Conservation (phyloP, 2,797 vertebrate species). For the Mionectes olivaceus region DNA sequence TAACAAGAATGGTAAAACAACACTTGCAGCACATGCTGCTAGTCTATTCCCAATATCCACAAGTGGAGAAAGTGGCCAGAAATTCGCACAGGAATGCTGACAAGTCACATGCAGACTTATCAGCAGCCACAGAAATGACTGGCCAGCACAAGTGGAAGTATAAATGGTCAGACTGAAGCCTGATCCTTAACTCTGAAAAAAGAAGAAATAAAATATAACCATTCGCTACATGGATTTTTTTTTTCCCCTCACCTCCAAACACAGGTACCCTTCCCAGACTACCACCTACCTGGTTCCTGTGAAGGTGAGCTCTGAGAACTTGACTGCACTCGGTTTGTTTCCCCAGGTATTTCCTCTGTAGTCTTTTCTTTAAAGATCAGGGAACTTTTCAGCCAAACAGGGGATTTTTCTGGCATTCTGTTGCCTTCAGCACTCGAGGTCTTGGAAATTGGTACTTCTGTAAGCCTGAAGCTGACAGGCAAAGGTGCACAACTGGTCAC, state of each 20-base stretch:
- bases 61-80: background rate
- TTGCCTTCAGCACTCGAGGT: background rate
- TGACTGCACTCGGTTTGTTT: background rate
- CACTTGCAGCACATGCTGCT: background rate
- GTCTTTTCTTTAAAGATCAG: background rate
- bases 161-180: background rate
- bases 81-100: background rate
- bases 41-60: background rate
- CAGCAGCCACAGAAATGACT: background rate
- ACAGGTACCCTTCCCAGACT: background rate
- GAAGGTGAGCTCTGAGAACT: background rate
- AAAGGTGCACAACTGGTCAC: background rate
- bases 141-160: background rate
- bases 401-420: background rate
- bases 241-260: background rate
- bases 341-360: background rate
- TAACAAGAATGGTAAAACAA: background rate
- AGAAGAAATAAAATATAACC: background rate
- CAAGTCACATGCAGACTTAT: background rate
- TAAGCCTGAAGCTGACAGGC: background rate
- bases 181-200: background rate
- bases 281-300: constrained; percentile 42
- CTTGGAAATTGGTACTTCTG: background rate
- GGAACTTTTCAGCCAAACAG: background rate
- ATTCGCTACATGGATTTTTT: background rate